Evolutionary conservation across 1,140 invertebrate genomes (phyloP).

Genomic region (Heliconius eleuchia): DNA sequence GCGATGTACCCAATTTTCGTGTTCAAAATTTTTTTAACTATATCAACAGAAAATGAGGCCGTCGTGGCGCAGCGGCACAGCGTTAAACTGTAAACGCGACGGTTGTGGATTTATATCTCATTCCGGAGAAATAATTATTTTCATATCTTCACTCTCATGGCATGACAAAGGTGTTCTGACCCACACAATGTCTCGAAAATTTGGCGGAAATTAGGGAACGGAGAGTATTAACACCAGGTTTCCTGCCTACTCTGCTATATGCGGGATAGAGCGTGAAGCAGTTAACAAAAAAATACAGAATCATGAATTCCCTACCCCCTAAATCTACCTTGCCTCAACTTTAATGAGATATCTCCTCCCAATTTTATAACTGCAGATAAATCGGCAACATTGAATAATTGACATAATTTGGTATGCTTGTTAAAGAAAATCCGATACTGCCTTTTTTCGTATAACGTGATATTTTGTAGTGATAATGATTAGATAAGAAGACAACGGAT

Average conservation of each 20-base stretch:
- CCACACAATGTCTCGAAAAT: too few species aligned
- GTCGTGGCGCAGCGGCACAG: too few species aligned
- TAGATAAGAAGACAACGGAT: slow-evolving; percentile 19
- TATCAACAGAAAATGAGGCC: slow-evolving; percentile 40
- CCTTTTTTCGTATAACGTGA: slow-evolving; percentile 45
- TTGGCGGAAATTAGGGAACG: too few species aligned
- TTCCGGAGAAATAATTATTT: too few species aligned
- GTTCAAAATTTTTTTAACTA: slow-evolving; percentile 50
- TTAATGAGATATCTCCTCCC: slow-evolving; percentile 49
- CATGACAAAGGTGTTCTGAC: too few species aligned
- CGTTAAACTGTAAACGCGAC: too few species aligned
- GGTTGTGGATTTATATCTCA: too few species aligned
- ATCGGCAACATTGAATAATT: slow-evolving; percentile 73
- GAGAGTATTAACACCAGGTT: too few species aligned
- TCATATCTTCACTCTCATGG: too few species aligned
- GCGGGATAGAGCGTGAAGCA: too few species aligned
- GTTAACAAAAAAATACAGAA: too few species aligned
- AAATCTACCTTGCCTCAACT: not conserved
- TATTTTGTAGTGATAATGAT: slow-evolving; percentile 26
- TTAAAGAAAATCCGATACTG: slow-evolving; percentile 65
- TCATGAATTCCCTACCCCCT: slow-evolving; percentile 19
- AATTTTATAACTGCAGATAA: slow-evolving; percentile 67
- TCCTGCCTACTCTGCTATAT: too few species aligned
- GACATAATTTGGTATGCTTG: slow-evolving; percentile 72
- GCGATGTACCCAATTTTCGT: slow-evolving; percentile 41